These are phyloP conservation scores for Sebastes itinus DNA, from an alignment of 2,797 vertebrate species.

Conservation along the genomic window DNA sequence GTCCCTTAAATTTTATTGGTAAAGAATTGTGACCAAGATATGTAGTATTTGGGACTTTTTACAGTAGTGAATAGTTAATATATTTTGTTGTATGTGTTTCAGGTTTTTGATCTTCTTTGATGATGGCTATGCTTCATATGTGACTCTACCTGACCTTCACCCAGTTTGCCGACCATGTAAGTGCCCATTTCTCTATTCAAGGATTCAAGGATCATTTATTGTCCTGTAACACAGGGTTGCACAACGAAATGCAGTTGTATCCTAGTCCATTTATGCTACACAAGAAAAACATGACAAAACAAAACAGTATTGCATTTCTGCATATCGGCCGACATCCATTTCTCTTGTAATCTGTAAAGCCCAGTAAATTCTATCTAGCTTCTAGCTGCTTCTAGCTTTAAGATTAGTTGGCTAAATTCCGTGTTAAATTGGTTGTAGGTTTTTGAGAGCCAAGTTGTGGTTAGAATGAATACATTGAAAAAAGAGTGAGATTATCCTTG, in stretches of 20 bases:
- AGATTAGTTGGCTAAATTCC: not conserved
- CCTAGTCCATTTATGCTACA: not conserved
- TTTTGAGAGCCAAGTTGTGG: not conserved
- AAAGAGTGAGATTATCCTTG: not conserved
- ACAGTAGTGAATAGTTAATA: not conserved
- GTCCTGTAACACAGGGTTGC: not conserved
- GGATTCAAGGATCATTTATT: not conserved
- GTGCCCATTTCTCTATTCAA: constrained; percentile 6
- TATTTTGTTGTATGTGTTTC: constrained; percentile 29
- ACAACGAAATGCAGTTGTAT: not conserved
- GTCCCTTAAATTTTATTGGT: not conserved
- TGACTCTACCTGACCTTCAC: constrained; percentile 92
- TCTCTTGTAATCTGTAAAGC: not conserved
- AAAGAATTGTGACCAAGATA: not conserved
- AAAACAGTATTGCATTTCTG: not conserved
- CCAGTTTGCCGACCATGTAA: constrained; percentile 93
- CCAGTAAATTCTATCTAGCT: not conserved
- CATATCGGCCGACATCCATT: not conserved
- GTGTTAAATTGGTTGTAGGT: not conserved
- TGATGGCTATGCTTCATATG: constrained; percentile 97
- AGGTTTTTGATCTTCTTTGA: constrained; percentile 99
- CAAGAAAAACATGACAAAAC: not conserved
- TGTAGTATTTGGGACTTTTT: not conserved
- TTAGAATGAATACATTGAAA: not conserved
- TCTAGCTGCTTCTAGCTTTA: not conserved